Conservation (phyloP, 2,888 invertebrate genomes). For the Leptinotarsa haldemani region DNA sequence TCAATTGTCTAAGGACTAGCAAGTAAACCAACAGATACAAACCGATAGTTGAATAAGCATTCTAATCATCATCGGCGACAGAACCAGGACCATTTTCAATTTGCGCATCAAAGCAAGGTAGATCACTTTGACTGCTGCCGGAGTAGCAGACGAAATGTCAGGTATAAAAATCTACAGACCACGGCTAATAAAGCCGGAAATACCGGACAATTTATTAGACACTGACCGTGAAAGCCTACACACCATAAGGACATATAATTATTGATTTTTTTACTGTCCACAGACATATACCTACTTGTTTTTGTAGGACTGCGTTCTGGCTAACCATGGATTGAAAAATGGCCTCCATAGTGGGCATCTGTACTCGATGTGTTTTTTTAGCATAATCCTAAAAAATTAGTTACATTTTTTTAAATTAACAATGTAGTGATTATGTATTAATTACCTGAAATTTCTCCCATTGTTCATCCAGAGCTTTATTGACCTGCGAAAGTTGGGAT, state of each 20-base stretch:
- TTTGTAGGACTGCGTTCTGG: constrained; percentile 76
- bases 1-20: too few relatives aligned
- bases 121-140: too few relatives aligned
- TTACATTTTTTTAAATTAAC: not conserved
- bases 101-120: too few relatives aligned
- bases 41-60: too few relatives aligned
- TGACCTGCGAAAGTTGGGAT: constrained; percentile 79
- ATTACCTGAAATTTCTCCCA: constrained; percentile 75
- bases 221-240: too few relatives aligned
- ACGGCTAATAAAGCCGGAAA: too few relatives aligned
- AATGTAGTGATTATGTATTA: not conserved
- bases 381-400: constrained; percentile 61
- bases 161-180: too few relatives aligned
- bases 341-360: constrained; percentile 79
- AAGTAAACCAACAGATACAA: too few relatives aligned
- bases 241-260: not conserved
- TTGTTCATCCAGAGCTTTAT: constrained; percentile 78
- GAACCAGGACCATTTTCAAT: too few relatives aligned
- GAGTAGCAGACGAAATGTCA: too few relatives aligned
- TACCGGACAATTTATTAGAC: too few relatives aligned
- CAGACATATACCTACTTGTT: constrained; percentile 63
- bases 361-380: constrained; percentile 68
- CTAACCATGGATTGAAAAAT: constrained; percentile 83
- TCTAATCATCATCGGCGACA: too few relatives aligned
- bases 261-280: not conserved